Base-by-base conservation (phyloP, 2,797 vertebrate genomes). In the Nyctibius grandis region DNA sequence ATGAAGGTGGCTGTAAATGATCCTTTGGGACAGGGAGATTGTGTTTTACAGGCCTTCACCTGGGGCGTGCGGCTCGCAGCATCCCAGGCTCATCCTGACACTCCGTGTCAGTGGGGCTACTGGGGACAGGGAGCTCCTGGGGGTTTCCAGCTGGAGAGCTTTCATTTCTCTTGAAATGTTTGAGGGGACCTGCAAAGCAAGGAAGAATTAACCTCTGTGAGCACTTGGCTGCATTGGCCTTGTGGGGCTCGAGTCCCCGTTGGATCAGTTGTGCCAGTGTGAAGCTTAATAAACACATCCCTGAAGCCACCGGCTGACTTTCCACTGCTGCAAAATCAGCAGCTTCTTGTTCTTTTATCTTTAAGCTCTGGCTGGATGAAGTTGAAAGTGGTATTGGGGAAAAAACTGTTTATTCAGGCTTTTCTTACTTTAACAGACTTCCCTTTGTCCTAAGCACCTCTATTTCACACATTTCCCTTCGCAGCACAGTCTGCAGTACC, bases 181-280 rank as follows among this genome's bases (percentile, higher is more conserved):
- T 20, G 47, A 59, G 25, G 20, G 36, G 18, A n/a, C 60, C 11
- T 3, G 4, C 26, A 77, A 77, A 77, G 13, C 48, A 53, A 60
- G 51, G 63, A 34, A 23, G 61, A n/a, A 19, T 72, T 38, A 53
- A 45, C 2, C 45, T 2, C 21, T 1, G 0, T 2, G 29, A 72
- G 15, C 11, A 42, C 18, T 48, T 67, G 33, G 16, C 26, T 51
- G 34, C 1, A 1, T 18, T 74, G 68, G 18, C 12, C 38, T 74
- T 9, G 0, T 0, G 2, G 25, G 18, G 26, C 25, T n/a, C 0
- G 1, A 53, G 57, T 79, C 22, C 14, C 40, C 3, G 0, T 56
- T 4, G 15, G 47, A 38, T 76, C n/a, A 28, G 33, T 45, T 0
- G 14, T 76, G 51, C 0, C 6, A 85, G 29, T 5, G 23, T 0